Evolutionary conservation across 2,113 vertebrate species (phyloP), one percentile per base, ranked within the genome.

Genomic region (Chelonoidis abingdonii): DNA sequence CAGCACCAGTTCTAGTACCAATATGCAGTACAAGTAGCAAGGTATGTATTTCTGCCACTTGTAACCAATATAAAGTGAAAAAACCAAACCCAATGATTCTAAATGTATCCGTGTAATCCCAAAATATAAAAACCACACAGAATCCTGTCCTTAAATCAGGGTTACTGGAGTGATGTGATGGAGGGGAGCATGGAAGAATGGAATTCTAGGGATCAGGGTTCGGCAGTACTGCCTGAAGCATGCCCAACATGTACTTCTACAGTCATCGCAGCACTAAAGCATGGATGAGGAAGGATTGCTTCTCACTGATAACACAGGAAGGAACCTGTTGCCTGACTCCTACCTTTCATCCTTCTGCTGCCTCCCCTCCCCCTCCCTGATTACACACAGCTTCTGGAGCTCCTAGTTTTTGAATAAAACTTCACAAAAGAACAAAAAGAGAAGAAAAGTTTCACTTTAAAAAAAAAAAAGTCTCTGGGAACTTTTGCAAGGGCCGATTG

Each of bases 41-140:
- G 94, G 96, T 94, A 86, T 80, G 85, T 82, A 82, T 59, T 95
- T 95, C 93, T 93, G 93, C 93, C 95, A 5, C 95, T 90, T 92
- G 81, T 49, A 91, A 79, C 50, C 2, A n/a, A 14, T 88, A 87
- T 94, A 35, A 84, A 90, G 50, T 41, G 87, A 86, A 90, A 16
- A 76, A 81, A 81, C 76, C 6, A 92, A 89, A 94, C 88, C 90
- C 44, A 94, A 89, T 83, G 94, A 93, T 94, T 95, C 90, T 49
- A 82, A 94, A 95, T 90, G 27, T 57, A 96, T 90, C 94, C 94
- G 92, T 16, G 94, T 94, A 93, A 82, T 89, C 62, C 85, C 80
- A 17, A 91, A 92, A 88, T 2, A 1, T 2, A 85, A 90, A 62
- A 95, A 90, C 79, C 92, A 94, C 29, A 38, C 76, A 56, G 62